These are phyloP conservation scores for Diarsia dahlii DNA, from an alignment of 2,888 invertebrate species.

Conservation along the genomic window DNA sequence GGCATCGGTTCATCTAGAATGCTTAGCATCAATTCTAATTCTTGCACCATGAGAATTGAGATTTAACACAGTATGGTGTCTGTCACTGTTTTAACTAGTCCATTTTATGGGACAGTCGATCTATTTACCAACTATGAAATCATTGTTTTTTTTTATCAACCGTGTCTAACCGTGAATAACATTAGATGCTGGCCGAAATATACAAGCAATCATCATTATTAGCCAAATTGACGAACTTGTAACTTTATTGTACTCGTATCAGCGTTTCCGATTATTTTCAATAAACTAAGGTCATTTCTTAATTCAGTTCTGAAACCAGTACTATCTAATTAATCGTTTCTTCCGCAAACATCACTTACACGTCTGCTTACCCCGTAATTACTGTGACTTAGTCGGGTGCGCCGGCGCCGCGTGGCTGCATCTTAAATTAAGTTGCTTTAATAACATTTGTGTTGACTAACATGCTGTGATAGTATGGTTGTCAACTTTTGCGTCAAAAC, in stretches of 20 bases:
- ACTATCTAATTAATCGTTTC: constrained; percentile 2
- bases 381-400: constrained; percentile 48
- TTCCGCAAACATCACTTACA: constrained; percentile 19
- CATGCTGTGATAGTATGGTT: constrained; percentile 53
- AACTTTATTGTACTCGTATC: no score
- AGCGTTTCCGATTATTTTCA: background rate
- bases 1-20: background rate
- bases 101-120: background rate
- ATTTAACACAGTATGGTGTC: background rate
- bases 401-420: constrained; percentile 62
- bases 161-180: no score
- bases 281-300: background rate
- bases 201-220: background rate
- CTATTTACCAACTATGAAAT: background rate
- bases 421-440: constrained; percentile 66
- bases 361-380: constrained; percentile 36
- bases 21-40: background rate
- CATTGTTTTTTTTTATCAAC: no score
- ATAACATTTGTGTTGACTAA: constrained; percentile 60
- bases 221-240: background rate
- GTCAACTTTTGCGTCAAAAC: constrained; percentile 11
- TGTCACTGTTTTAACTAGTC: no score
- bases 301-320: background rate
- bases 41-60: no score
- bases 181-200: no score